Base-by-base conservation (phyloP, 2,113 vertebrate genomes). In the Vicugna pacos region DNA sequence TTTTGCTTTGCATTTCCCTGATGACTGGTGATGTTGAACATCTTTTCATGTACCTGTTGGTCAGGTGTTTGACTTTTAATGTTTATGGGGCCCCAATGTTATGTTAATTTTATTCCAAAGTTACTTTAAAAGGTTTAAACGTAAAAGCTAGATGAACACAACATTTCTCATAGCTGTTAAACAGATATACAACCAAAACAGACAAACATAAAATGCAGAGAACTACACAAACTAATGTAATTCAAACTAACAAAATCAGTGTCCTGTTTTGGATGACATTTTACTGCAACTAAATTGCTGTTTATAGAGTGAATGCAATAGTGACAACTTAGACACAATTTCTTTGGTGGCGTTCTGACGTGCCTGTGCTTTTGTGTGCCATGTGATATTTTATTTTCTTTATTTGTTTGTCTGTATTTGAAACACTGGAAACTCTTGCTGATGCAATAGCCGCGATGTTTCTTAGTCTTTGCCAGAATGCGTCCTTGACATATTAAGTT, bases 121-220 rank as follows among this genome's bases (percentile, higher is more conserved):
- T 72, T 42, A 56, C 50, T 89, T 73, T 56, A 64, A 95, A 77
- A 42, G 58, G 26, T 62, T 46, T 67, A 19, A 46, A 50, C 84
- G 48, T 48, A 62, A 58, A 79, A 84, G n/a, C 26, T 42, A 75
- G 60, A n/a, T 48, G 72, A 84, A 88, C 35, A 69, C 50, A 64
- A 32, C 22, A 1, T 54, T 67, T 79, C 50, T 26, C 35, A 46
- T 1, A 28, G 72, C 62, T 54, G 76, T 82, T 79, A 58, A 88
- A n/a, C 28, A 94, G 62, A 58, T 76, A 0, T 56, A 64, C 58
- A 95, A 35, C 72, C 42, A 50, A 85, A 42, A 84, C n/a, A 50
- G 50, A 77, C 22, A 38, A n/a, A 46, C 72, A 24, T 3, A 54
- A 56, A 48, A 70, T 50, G 69, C 92, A 67, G 16, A 60, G 52